These are phyloP conservation scores for Tympanoctomys barrerae DNA, from an alignment of 2,797 vertebrate genomes.

Conservation along the genomic window DNA sequence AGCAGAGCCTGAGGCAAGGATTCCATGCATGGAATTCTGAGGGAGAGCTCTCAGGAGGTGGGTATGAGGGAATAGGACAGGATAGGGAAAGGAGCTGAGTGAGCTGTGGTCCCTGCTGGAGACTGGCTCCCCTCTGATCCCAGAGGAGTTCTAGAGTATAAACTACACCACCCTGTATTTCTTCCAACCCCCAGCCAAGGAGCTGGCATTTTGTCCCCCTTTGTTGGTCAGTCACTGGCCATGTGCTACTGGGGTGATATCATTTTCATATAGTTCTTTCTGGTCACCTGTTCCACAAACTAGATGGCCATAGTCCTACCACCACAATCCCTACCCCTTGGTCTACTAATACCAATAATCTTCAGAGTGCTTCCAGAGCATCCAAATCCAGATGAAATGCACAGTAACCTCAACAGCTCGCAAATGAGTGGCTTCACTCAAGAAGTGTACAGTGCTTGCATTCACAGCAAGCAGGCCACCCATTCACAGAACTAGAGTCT, in stretches of 20 bases:
- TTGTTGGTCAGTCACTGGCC: neutral
- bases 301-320: neutral
- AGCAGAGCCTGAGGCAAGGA: neutral
- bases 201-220: neutral
- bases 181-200: neutral
- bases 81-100: neutral
- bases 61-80: neutral
- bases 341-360: neutral
- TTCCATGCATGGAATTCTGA: neutral
- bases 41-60: neutral
- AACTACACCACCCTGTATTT: neutral
- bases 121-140: neutral
- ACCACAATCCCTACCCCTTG: neutral
- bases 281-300: neutral
- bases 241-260: neutral
- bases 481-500: neutral
- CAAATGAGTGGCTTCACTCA: neutral
- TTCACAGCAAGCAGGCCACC: neutral
- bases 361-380: conserved; percentile 55
- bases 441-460: neutral
- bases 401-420: conserved; percentile 39
- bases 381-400: neutral
- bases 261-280: neutral
- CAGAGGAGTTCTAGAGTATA: neutral
- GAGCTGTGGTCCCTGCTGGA: neutral